Conservation (phyloP, 1,140 invertebrate genomes). For the Drosophila melanica region DNA sequence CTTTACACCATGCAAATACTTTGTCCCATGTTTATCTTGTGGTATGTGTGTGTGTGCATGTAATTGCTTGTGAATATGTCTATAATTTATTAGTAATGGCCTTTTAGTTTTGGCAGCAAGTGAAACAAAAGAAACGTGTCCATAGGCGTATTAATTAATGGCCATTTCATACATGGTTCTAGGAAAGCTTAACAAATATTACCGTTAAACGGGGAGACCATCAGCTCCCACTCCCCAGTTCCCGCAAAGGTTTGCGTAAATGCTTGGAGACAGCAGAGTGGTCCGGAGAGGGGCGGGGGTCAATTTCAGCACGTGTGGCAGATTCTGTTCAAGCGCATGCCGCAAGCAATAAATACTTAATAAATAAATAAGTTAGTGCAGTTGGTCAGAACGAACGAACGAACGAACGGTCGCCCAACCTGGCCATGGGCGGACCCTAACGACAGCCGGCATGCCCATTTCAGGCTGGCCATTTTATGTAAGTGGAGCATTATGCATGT, state of each 20-base stretch:
- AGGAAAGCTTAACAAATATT: neutral
- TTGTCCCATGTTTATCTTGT: neutral
- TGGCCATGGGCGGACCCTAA: neutral
- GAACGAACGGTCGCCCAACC: neutral
- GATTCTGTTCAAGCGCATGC: neutral
- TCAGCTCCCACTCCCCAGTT: neutral
- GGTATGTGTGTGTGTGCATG: neutral
- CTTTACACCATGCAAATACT: no score
- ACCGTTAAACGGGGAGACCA: neutral
- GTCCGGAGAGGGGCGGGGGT: neutral
- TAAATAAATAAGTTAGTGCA: constrained; percentile 32
- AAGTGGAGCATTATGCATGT: constrained; percentile 17
- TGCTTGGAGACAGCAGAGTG: no score
- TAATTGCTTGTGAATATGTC: neutral
- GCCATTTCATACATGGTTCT: constrained; percentile 1
- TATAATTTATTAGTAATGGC: constrained; percentile 13
- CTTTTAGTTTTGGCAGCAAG: constrained; percentile 4
- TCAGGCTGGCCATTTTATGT: neutral
- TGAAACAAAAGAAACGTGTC: constrained; percentile 3
- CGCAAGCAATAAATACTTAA: constrained; percentile 47
- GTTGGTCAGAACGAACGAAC: neutral
- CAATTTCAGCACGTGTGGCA: neutral
- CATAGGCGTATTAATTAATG: constrained; percentile 6
- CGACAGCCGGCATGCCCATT: neutral
- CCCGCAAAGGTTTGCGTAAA: no score